A percentile compares a stretch with the other conserved stretches of the same genome.
These are phyloP conservation scores for Morelia viridis DNA, from an alignment of 2,797 vertebrate species.

Conservation along the genomic window DNA sequence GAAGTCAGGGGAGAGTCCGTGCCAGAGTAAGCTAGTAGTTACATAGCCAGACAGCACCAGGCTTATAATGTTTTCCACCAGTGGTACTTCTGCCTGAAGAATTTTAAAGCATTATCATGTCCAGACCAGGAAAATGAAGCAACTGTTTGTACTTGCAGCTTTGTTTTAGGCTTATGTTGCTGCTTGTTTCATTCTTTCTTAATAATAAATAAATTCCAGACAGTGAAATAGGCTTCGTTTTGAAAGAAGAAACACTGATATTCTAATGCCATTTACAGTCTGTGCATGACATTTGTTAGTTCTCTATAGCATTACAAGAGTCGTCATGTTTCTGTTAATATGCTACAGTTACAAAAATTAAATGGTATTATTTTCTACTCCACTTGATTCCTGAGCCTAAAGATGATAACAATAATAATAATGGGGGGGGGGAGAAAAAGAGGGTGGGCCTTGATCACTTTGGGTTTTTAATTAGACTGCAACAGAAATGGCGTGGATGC, in stretches of 20 bases:
- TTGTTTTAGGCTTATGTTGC: not conserved
- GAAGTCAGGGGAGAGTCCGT: not conserved
- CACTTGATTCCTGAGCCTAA: slow-evolving; percentile 22
- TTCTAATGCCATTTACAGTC: slow-evolving; percentile 13
- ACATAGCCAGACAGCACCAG: not conserved
- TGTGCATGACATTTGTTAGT: slow-evolving; percentile 12
- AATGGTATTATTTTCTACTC: slow-evolving; percentile 22
- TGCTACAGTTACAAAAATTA: slow-evolving; percentile 26
- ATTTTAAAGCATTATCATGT: not conserved
- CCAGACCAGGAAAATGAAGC: not conserved
- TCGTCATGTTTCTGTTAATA: slow-evolving; percentile 32
- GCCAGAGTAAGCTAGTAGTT: not conserved
- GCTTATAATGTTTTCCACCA: not conserved
- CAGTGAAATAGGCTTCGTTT: not conserved
- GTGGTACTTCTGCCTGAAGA: not conserved
- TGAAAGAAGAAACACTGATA: slow-evolving; percentile 29
- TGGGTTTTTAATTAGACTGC: slow-evolving; percentile 12
- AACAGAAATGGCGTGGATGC: not conserved
- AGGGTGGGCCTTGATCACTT: not conserved
- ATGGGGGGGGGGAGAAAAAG: too few relatives aligned
- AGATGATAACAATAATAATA: not conserved
- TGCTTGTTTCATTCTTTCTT: not conserved
- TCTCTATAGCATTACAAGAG: slow-evolving; percentile 10
- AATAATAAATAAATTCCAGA: not conserved
- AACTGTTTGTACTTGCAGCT: not conserved